Evolutionary conservation across 2,797 vertebrate species (phyloP), one percentile per base, ranked within the genome.

Genomic region (Loris lydekkerianus): DNA sequence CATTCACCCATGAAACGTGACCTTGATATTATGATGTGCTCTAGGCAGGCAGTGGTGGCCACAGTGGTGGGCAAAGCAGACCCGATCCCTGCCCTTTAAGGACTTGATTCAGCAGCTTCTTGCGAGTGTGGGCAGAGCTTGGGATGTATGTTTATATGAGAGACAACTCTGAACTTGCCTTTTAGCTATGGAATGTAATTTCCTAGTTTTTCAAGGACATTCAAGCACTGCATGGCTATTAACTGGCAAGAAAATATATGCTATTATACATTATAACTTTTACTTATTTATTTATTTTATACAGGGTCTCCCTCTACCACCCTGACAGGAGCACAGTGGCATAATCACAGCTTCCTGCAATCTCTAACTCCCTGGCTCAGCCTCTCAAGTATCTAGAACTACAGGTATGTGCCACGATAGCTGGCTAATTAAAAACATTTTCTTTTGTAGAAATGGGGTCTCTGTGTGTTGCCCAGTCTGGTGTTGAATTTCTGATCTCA

Each of bases 141-240:
- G 10, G 14, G n/a, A 3, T 11, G 5, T 23, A 3, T 49, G 13
- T 80, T 29, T 8, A 1, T 4, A 23, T 20, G 53, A 83, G 13
- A 86, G 49, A 76, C 7, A 73, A 80, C 56, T 88, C 63, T n/a
- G 34, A 31, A 58, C 58, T 65, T 89, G 34, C 10, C 27, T 87
- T 94, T 31, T 29, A 61, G 7, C 15, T 87, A 53, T 5, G 69
- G 37, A 53, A 85, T 21, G 27, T n/a, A 63, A 37, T 78, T 85
- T 91, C 34, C 84, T 60, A n/a, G 49, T 69, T 81, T 95, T 89
- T 72, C 7, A 58, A 53, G 61, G 31, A 82, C 67, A 67, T 78
- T 92, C 17, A 67, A 89, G 40, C 7, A 20, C 31, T 67, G 17
- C 34, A 17, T 73, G 34, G 40, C 9, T 78, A 53, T 77, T 43